Evolutionary conservation across 2,797 vertebrate genomes (phyloP).

Genomic region (Peromyscus melanophrys): DNA sequence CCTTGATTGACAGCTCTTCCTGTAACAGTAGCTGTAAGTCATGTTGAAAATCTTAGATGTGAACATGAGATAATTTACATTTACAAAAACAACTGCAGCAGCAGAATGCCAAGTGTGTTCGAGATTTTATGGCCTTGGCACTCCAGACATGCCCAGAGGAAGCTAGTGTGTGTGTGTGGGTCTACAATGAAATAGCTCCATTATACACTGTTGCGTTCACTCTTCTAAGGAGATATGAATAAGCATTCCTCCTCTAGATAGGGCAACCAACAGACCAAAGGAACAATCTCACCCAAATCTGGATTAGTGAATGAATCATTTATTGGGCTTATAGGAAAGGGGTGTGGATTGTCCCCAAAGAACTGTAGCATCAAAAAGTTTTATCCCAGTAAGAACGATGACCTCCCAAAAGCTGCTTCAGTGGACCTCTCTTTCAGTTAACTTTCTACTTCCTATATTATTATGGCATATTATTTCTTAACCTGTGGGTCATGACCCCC

Average conservation of each 20-base stretch:
- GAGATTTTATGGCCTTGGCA: no score
- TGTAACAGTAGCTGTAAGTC: neutral
- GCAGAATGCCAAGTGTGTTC: neutral
- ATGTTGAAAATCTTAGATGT: neutral
- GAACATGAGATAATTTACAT: neutral
- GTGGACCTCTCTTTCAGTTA: neutral
- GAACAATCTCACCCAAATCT: neutral
- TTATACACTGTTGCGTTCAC: no score
- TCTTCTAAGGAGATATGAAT: neutral
- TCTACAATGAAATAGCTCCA: neutral
- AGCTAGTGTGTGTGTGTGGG: accelerated
- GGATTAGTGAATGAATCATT: neutral
- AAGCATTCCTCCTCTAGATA: neutral
- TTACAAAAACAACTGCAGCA: neutral
- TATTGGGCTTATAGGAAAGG: neutral
- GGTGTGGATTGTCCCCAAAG: neutral
- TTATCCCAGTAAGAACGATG: neutral
- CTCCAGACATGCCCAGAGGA: neutral
- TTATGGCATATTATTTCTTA: neutral
- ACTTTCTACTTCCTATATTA: neutral
- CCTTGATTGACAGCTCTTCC: neutral
- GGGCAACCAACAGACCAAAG: neutral
- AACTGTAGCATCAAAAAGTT: neutral
- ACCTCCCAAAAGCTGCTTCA: neutral
- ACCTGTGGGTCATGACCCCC: neutral